Conservation (phyloP, 2,797 vertebrate species). For the Labroides dimidiatus region DNA sequence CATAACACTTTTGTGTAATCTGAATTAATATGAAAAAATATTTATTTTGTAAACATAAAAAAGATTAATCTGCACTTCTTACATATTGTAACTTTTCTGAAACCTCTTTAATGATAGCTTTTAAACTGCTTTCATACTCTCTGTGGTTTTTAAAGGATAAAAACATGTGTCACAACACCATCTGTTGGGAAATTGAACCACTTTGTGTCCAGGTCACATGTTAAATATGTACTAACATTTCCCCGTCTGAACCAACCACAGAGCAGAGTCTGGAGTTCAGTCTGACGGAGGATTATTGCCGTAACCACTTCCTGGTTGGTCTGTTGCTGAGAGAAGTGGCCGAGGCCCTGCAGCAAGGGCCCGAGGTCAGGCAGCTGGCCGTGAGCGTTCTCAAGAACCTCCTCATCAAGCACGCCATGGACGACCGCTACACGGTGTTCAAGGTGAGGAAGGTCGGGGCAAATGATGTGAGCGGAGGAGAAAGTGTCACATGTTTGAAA, state of each 20-base stretch:
- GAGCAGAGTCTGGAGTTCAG: slow-evolving; percentile 94
- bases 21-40: too few relatives aligned
- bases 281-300: slow-evolving; percentile 96
- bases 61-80: too few relatives aligned
- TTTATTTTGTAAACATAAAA: too few relatives aligned
- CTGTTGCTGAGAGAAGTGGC: slow-evolving; percentile 93
- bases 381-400: slow-evolving; percentile 93
- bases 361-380: slow-evolving; percentile 90
- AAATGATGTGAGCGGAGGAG: neutral
- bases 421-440: slow-evolving; percentile 89
- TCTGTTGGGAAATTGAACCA: neutral
- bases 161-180: slow-evolving; percentile 2
- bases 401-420: slow-evolving; percentile 96
- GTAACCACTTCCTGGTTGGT: slow-evolving; percentile 95
- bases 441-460: slow-evolving; percentile 85
- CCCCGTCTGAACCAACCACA: slow-evolving; percentile 70
- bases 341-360: slow-evolving; percentile 90
- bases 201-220: neutral
- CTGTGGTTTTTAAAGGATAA: neutral
- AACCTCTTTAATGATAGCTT: slow-evolving; percentile 6
- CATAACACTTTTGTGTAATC: too few relatives aligned
- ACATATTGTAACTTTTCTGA: too few relatives aligned
- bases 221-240: neutral
- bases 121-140: neutral
- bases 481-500: too few relatives aligned